Evolutionary conservation across 30 jellyfish, hydroid and myxozoan species (phyloP).

Genomic region (Nemopilema nomurai): DNA sequence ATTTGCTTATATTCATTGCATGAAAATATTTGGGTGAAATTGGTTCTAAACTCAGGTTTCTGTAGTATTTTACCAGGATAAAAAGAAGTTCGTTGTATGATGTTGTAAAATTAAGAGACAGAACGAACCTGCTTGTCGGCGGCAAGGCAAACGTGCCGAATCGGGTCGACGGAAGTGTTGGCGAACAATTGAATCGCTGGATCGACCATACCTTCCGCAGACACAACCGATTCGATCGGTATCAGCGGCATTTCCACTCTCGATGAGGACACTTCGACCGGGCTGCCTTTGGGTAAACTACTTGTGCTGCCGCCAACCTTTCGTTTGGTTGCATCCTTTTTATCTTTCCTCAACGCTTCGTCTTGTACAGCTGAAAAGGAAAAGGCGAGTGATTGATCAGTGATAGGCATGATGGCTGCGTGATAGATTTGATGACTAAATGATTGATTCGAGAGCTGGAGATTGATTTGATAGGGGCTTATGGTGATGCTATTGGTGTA

Average conservation of each 20-base stretch:
- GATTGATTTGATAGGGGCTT: no score
- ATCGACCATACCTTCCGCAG: constrained; percentile 86
- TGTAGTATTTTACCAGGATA: no score
- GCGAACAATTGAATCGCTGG: constrained; percentile 83
- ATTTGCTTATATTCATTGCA: no score
- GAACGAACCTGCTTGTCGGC: constrained; percentile 86
- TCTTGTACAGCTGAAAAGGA: constrained; percentile 71
- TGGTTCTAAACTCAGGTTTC: no score
- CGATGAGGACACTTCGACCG: constrained; percentile 78
- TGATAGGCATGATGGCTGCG: no score
- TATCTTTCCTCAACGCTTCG: constrained; percentile 72
- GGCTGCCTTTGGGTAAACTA: constrained; percentile 70
- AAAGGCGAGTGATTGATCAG: neutral
- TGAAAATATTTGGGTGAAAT: no score
- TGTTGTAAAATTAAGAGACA: no score
- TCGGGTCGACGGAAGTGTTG: constrained; percentile 69
- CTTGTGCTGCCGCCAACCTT: constrained; percentile 27
- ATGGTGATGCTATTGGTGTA: no score
- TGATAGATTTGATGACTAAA: no score
- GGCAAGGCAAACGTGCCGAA: constrained; percentile 88
- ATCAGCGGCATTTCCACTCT: constrained; percentile 66
- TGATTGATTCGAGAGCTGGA: no score
- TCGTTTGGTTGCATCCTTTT: constrained; percentile 48
- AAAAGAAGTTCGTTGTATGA: no score
- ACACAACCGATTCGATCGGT: constrained; percentile 67